Percentiles rank a stretch among this genome's conserved stretches.
phyloP scores from a whole-genome alignment of 2,797 vertebrate species.

The Heteromormyrus szaboi region DNA sequence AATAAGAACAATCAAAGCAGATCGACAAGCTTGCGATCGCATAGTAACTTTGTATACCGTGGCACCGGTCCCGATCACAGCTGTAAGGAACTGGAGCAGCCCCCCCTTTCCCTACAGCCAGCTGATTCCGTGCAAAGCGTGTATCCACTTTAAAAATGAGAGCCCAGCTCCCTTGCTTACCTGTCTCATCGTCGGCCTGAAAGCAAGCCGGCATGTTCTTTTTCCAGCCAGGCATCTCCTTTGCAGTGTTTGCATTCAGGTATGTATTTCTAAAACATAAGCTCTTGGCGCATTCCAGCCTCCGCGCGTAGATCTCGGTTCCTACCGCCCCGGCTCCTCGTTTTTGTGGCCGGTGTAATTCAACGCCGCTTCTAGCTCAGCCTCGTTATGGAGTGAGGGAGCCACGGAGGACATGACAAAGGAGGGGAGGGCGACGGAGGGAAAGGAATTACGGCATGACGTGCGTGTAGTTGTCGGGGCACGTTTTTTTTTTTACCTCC shows the following conservation, averaged over 20 bases:
- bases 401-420: constrained; percentile 10
- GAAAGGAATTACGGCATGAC: constrained; percentile 17
- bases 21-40: neutral
- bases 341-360: constrained; percentile 45
- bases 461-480: neutral
- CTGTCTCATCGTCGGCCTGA: constrained; percentile 89
- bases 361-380: constrained; percentile 47
- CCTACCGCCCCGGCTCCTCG: constrained; percentile 42
- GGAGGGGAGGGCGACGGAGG: constrained; percentile 17
- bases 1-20: neutral
- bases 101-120: neutral
- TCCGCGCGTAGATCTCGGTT: constrained; percentile 29
- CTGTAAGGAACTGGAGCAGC: neutral
- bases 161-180: constrained; percentile 46
- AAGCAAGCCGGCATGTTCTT: constrained; percentile 94
- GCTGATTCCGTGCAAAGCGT: constrained; percentile 3
- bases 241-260: constrained; percentile 51
- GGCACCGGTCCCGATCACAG: neutral
- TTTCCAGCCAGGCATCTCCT: constrained; percentile 96
- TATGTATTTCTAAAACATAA: constrained; percentile 26
- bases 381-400: constrained; percentile 38
- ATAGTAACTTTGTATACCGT: neutral
- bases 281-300: constrained; percentile 41
- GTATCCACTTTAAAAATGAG: neutral
- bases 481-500: neutral